These are phyloP conservation scores for Sinohyriopsis cumingii DNA, from an alignment of 2,888 invertebrate genomes.

Conservation along the genomic window DNA sequence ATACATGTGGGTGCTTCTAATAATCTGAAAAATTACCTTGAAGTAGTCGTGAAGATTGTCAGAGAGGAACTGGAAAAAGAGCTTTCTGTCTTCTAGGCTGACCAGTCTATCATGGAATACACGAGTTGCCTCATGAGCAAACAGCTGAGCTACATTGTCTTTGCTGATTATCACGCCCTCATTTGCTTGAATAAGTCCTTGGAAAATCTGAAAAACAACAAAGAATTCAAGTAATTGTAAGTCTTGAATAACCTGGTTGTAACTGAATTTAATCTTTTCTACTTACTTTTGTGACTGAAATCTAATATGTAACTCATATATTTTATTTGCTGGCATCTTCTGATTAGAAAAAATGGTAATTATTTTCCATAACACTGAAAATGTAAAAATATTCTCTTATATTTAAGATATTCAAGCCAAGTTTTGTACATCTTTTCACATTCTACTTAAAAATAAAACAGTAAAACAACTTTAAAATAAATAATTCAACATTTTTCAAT, in stretches of 20 bases:
- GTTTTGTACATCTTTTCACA: no score
- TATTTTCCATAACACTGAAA: no score
- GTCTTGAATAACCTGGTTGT: not conserved
- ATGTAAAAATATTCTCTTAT: no score
- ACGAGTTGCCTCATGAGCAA: constrained; percentile 70
- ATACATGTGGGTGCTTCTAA: no score
- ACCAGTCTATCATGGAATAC: constrained; percentile 71
- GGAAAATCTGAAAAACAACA: constrained; percentile 57
- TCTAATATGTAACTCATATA: not conserved
- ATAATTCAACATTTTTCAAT: no score
- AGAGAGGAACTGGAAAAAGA: constrained; percentile 67
- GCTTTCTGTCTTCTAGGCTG: constrained; percentile 54
- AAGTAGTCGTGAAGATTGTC: constrained; percentile 70
- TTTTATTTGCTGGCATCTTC: not conserved
- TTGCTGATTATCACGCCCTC: constrained; percentile 65
- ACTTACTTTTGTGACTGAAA: not conserved
- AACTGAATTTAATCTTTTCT: not conserved
- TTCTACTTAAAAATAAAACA: no score
- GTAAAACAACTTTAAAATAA: no score
- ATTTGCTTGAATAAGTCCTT: constrained; percentile 68
- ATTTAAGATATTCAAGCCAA: no score
- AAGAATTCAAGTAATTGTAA: not conserved
- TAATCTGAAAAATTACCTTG: constrained; percentile 54
- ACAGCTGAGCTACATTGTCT: constrained; percentile 68
- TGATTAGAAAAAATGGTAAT: no score